Evolutionary conservation across 2,113 vertebrate species (phyloP).

Genomic region (Rhinolophus sinicus): DNA sequence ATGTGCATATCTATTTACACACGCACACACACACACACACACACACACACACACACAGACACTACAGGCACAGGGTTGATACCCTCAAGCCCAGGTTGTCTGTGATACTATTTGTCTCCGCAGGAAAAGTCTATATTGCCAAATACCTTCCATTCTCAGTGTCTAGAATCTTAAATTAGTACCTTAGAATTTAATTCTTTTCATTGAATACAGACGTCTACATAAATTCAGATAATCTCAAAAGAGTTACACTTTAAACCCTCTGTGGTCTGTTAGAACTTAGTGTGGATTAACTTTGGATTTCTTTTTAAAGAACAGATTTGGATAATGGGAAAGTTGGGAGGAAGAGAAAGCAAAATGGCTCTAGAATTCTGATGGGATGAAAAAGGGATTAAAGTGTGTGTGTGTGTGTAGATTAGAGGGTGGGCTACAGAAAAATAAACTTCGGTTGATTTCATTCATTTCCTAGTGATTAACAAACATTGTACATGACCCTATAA

Average conservation of each 20-base stretch:
- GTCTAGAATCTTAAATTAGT: not conserved
- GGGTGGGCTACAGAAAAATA: not conserved
- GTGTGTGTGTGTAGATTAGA: not conserved
- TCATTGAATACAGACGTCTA: not conserved
- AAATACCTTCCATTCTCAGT: not conserved
- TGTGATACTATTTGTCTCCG: not conserved
- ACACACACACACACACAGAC: not conserved
- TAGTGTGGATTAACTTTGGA: slow-evolving; percentile 28
- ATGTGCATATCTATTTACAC: not conserved
- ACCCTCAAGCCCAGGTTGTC: not conserved
- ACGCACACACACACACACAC: not conserved
- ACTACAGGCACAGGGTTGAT: not conserved
- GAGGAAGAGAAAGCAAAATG: not conserved
- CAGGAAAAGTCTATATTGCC: not conserved
- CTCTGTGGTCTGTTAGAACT: not conserved
- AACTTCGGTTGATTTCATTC: not conserved
- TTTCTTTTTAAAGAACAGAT: slow-evolving; percentile 45
- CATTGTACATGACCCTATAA: not conserved
- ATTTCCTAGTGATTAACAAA: not conserved
- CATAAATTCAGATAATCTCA: slow-evolving; percentile 15
- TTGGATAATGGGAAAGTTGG: not conserved
- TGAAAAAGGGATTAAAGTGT: not conserved
- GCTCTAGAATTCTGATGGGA: not conserved
- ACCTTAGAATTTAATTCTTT: slow-evolving; percentile 1
- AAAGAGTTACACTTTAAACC: not conserved